Conservation (phyloP, 2,888 invertebrate species). For the Epinotia bilunana region DNA sequence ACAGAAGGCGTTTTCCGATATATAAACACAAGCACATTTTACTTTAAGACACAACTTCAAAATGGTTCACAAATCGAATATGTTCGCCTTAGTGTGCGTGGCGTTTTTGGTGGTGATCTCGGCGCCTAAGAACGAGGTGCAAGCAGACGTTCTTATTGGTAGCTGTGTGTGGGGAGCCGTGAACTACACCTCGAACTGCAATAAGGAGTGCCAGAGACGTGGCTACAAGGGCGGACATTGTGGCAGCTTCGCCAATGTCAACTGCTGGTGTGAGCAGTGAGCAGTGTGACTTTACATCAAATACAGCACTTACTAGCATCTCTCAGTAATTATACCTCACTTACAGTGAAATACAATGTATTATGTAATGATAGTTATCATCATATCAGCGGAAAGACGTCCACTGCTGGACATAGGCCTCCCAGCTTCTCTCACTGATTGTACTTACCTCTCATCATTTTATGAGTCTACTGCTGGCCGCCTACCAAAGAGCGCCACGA, state of each 20-base stretch:
- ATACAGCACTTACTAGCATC: neutral
- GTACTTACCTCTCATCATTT: too few species aligned
- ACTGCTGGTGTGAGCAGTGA: constrained; percentile 14
- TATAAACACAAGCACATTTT: neutral
- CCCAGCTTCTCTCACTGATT: too few species aligned
- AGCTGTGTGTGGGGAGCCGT: constrained; percentile 57
- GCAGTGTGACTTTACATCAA: too few species aligned
- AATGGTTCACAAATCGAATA: constrained; percentile 1
- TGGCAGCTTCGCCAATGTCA: constrained; percentile 49
- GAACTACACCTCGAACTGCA: constrained; percentile 54
- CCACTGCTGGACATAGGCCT: too few species aligned
- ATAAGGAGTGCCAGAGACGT: constrained; percentile 53
- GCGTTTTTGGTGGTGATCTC: constrained; percentile 54
- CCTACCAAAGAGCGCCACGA: too few species aligned
- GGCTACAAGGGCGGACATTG: constrained; percentile 51
- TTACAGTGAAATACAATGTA: too few species aligned
- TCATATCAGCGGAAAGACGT: too few species aligned
- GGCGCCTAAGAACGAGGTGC: constrained; percentile 47
- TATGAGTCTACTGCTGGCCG: too few species aligned
- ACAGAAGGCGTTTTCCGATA: neutral
- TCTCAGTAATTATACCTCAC: too few species aligned
- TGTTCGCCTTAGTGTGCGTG: constrained; percentile 49
- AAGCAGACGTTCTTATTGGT: constrained; percentile 52
- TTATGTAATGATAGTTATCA: too few species aligned
- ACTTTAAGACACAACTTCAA: neutral